phyloP scores from a whole-genome alignment of 2,888 invertebrate species.

The Latrodectus elegans region DNA sequence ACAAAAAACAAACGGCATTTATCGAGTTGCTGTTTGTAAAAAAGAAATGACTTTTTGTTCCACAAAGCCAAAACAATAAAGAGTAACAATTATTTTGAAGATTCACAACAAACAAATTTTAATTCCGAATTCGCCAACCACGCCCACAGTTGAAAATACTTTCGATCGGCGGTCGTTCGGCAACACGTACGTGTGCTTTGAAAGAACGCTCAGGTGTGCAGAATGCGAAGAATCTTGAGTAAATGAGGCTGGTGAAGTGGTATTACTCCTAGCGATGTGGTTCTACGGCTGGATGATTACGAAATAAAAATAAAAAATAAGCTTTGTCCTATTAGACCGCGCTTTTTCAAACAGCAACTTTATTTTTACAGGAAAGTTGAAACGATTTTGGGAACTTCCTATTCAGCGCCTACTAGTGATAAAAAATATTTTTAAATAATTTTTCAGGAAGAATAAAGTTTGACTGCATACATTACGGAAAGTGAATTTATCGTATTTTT shows the following conservation, averaged over 20 bases:
- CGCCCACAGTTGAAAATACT: constrained; percentile 33
- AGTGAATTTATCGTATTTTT: no score
- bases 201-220: constrained; percentile 58
- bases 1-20: no score
- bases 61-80: no score
- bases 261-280: constrained; percentile 24
- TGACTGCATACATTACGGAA: no score
- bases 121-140: constrained; percentile 4
- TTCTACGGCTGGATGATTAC: constrained; percentile 12
- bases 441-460: no score
- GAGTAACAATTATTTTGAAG: no score
- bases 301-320: neutral
- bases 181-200: constrained; percentile 9
- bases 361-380: neutral
- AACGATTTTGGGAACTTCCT: neutral
- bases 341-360: neutral
- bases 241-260: constrained; percentile 57
- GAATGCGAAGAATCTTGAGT: constrained; percentile 47
- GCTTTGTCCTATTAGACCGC: neutral
- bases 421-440: no score
- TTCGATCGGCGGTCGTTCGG: constrained; percentile 16
- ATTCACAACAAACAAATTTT: no score
- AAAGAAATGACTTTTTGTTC: no score
- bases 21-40: no score
- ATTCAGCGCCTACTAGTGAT: no score